phyloP scores from a whole-genome alignment of 1,140 invertebrate species.

The Thaumatotibia leucotreta region DNA sequence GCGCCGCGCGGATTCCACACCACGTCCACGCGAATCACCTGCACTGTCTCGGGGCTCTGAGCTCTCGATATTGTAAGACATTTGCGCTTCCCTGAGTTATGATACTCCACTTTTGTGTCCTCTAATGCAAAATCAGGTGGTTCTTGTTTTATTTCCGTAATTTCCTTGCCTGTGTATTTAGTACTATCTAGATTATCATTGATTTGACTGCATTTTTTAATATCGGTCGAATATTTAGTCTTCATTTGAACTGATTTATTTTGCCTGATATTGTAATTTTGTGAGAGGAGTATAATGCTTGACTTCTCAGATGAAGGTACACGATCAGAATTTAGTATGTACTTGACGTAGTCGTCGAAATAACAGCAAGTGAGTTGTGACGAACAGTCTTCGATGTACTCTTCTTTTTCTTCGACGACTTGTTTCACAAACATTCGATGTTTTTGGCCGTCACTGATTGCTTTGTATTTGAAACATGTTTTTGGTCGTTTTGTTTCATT shows the following conservation, averaged over 20 bases:
- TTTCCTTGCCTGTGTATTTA: slow-evolving; percentile 20
- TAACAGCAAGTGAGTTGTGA: slow-evolving; percentile 51
- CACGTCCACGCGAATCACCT: slow-evolving; percentile 71
- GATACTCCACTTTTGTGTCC: slow-evolving; percentile 49
- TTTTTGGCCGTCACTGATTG: slow-evolving; percentile 32
- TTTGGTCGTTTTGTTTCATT: slow-evolving; percentile 45
- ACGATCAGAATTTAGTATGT: slow-evolving; percentile 41
- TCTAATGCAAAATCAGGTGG: slow-evolving; percentile 23
- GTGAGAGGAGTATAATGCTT: slow-evolving; percentile 33
- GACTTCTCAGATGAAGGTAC: slow-evolving; percentile 48
- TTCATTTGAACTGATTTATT: slow-evolving; percentile 44
- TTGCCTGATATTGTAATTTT: slow-evolving; percentile 22
- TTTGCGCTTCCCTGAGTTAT: slow-evolving; percentile 65
- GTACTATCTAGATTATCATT: slow-evolving; percentile 19
- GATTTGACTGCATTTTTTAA: slow-evolving; percentile 20
- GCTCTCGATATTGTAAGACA: slow-evolving; percentile 66
- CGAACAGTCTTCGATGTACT: slow-evolving; percentile 29
- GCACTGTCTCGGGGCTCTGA: slow-evolving; percentile 67
- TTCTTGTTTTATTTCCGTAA: slow-evolving; percentile 22
- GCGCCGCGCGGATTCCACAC: slow-evolving; percentile 38
- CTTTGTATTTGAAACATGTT: slow-evolving; percentile 62
- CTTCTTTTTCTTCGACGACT: slow-evolving; percentile 39
- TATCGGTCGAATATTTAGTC: slow-evolving; percentile 19
- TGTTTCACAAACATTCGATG: slow-evolving; percentile 68
- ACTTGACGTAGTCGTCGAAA: slow-evolving; percentile 61